Evolutionary conservation across 1,140 invertebrate species (phyloP).

Genomic region (Apocrypta bakeri): DNA sequence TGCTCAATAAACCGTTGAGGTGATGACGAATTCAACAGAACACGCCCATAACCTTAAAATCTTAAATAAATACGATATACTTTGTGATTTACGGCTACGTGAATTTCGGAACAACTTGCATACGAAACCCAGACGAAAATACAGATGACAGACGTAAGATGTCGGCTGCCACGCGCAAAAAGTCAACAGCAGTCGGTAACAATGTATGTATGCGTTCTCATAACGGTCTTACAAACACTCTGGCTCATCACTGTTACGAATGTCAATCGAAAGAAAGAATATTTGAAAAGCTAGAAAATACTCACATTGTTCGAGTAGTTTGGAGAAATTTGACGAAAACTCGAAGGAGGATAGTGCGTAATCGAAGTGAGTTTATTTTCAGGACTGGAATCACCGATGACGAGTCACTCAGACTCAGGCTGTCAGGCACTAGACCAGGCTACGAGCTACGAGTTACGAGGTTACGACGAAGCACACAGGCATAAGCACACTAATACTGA

Average conservation of each 20-base stretch:
- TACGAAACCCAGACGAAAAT: background rate
- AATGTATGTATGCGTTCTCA: slow-evolving; percentile 2
- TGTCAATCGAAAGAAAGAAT: too few relatives aligned
- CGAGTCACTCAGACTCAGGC: slow-evolving; percentile 38
- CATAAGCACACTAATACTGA: background rate
- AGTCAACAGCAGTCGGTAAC: background rate
- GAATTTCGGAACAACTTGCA: background rate
- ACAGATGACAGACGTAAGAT: background rate
- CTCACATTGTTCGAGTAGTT: background rate
- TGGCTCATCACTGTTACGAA: too few relatives aligned
- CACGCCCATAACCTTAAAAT: slow-evolving; percentile 68
- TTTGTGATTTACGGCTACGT: background rate
- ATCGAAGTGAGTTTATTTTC: slow-evolving; percentile 39
- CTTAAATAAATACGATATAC: background rate
- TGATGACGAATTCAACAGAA: slow-evolving; percentile 45
- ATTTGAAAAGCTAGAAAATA: too few relatives aligned
- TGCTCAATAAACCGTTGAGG: slow-evolving; percentile 17
- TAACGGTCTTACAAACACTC: too few relatives aligned
- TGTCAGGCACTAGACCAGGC: too few relatives aligned
- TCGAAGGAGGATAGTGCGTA: slow-evolving; percentile 9
- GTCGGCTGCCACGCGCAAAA: background rate
- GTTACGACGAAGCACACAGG: too few relatives aligned
- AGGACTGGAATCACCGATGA: slow-evolving; percentile 43
- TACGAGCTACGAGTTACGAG: too few relatives aligned
- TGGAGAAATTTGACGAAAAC: background rate